A percentile compares a stretch with the other conserved stretches of the same genome.
Conservation (phyloP, 2,797 vertebrate genomes). For the Cirrhinus molitorella region DNA sequence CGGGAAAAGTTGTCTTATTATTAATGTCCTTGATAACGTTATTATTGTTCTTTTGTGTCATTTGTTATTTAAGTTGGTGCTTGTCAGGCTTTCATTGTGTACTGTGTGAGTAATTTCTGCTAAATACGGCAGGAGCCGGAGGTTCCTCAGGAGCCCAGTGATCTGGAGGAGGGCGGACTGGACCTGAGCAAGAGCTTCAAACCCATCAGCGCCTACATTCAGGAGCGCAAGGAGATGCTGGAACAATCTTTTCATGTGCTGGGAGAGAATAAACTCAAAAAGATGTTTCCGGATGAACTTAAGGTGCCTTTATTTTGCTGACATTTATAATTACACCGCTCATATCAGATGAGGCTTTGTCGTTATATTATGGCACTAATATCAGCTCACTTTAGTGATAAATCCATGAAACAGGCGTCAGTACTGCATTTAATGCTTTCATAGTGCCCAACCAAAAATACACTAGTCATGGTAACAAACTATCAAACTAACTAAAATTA, state of each 20-base stretch:
- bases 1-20: too few relatives aligned
- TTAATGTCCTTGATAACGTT: too few relatives aligned
- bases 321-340: neutral
- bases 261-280: slow-evolving; percentile 90
- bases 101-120: neutral
- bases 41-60: too few relatives aligned
- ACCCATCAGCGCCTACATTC: slow-evolving; percentile 90
- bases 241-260: slow-evolving; percentile 92
- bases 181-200: slow-evolving; percentile 88
- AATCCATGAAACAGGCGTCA: too few relatives aligned
- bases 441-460: neutral
- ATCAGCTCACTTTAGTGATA: too few relatives aligned
- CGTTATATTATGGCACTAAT: too few relatives aligned
- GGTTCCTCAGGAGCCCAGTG: slow-evolving; percentile 85
- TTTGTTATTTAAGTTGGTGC: neutral
- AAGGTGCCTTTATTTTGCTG: slow-evolving; percentile 79
- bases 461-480: neutral
- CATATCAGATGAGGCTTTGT: neutral
- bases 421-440: too few relatives aligned
- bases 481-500: too few relatives aligned
- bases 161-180: slow-evolving; percentile 94
- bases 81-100: neutral
- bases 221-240: slow-evolving; percentile 91
- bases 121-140: slow-evolving; percentile 75
- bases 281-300: slow-evolving; percentile 94